Conservation (phyloP, 2,888 invertebrate species). For the Creontiades dilutus region DNA sequence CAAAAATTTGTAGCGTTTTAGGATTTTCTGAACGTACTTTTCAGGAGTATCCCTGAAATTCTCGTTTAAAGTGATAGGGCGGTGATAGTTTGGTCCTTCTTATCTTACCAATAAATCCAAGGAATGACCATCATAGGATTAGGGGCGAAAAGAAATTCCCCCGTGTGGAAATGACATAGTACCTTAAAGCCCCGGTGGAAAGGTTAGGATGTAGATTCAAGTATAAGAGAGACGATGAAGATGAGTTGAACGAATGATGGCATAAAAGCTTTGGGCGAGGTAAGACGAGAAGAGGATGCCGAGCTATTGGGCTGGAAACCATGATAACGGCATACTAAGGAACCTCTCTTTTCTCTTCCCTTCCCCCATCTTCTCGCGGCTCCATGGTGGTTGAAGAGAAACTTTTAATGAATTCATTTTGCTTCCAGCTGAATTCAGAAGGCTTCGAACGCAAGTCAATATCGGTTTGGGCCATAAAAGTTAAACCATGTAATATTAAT, state of each 20-base stretch:
- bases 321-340: constrained; percentile 29
- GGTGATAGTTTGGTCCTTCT: too few relatives aligned
- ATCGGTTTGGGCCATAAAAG: constrained; percentile 9
- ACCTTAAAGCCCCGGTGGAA: background rate
- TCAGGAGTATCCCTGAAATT: too few relatives aligned
- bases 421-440: constrained; percentile 8
- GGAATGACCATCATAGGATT: too few relatives aligned
- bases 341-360: background rate
- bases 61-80: too few relatives aligned
- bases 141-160: background rate
- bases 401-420: constrained; percentile 60
- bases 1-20: too few relatives aligned
- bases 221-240: constrained; percentile 37
- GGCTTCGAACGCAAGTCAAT: constrained; percentile 17
- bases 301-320: constrained; percentile 57
- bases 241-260: constrained; percentile 37
- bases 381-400: background rate
- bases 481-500: background rate
- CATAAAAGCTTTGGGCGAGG: background rate
- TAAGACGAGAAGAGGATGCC: background rate
- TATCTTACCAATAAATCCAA: too few relatives aligned
- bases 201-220: background rate
- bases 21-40: too few relatives aligned
- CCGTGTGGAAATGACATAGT: background rate
- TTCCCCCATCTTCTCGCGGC: background rate